A percentile compares a stretch with the other conserved stretches of the same genome.
Conservation (phyloP, 2,888 invertebrate species). For the Drosophila incognita region DNA sequence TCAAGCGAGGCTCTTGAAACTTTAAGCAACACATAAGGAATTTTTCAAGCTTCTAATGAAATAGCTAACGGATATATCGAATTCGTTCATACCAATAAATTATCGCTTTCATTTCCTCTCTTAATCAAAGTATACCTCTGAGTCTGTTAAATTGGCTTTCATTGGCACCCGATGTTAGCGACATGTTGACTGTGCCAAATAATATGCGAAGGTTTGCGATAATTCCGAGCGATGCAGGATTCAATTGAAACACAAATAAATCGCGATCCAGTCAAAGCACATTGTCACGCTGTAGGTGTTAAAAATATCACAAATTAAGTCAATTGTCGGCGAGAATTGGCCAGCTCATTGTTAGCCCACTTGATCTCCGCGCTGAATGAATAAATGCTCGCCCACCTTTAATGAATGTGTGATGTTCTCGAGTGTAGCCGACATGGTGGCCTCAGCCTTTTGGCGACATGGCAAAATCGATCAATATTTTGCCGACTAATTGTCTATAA, state of each 20-base stretch:
- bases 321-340: constrained; percentile 59
- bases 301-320: constrained; percentile 53
- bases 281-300: constrained; percentile 44
- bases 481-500: constrained; percentile 76
- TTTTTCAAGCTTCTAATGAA: neutral
- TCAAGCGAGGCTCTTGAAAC: neutral
- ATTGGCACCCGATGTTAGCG: constrained; percentile 1
- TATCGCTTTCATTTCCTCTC: neutral
- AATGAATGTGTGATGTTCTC: constrained; percentile 40
- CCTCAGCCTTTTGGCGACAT: constrained; percentile 46
- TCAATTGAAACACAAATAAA: constrained; percentile 42
- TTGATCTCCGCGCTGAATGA: constrained; percentile 38
- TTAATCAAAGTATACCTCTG: neutral
- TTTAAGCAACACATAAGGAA: neutral
- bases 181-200: constrained; percentile 10
- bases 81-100: neutral
- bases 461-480: constrained; percentile 58
- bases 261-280: constrained; percentile 17
- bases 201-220: constrained; percentile 44
- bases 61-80: neutral
- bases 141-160: constrained; percentile 22
- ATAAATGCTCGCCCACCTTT: constrained; percentile 57
- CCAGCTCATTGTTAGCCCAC: constrained; percentile 43
- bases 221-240: constrained; percentile 39
- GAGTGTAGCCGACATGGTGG: constrained; percentile 67